Percentiles rank a stretch among this genome's conserved stretches.
These are phyloP conservation scores for Rhopalosiphum nymphaeae DNA, from an alignment of 2,888 invertebrate species.

Conservation along the genomic window DNA sequence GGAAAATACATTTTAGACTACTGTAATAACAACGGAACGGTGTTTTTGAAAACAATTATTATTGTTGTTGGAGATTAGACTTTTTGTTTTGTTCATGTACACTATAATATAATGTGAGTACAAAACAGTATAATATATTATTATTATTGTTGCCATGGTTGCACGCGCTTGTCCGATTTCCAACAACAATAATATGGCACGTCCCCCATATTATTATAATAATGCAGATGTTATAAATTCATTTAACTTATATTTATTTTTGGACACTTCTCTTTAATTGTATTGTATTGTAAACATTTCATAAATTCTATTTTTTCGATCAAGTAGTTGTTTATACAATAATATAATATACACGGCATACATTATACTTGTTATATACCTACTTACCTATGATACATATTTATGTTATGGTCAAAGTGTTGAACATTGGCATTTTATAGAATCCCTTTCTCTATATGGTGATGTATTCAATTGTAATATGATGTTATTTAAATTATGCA, in stretches of 20 bases:
- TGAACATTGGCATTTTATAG: background rate
- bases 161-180: background rate
- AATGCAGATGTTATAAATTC: background rate
- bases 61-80: background rate
- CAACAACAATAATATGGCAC: background rate
- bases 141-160: conserved; percentile 1
- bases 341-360: background rate
- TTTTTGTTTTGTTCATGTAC: background rate
- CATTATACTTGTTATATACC: background rate
- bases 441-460: background rate
- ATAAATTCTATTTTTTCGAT: background rate
- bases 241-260: background rate
- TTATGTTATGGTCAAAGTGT: background rate
- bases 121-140: background rate
- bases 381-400: background rate
- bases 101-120: background rate
- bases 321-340: background rate
- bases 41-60: background rate
- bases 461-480: background rate
- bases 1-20: conserved; percentile 7
- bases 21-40: background rate
- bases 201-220: background rate
- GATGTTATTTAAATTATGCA: background rate
- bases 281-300: background rate
- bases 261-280: background rate